Evolutionary conservation across 1,140 invertebrate species (phyloP), one percentile per base, ranked within the genome.

Genomic region (Rhyacophila brunnea): DNA sequence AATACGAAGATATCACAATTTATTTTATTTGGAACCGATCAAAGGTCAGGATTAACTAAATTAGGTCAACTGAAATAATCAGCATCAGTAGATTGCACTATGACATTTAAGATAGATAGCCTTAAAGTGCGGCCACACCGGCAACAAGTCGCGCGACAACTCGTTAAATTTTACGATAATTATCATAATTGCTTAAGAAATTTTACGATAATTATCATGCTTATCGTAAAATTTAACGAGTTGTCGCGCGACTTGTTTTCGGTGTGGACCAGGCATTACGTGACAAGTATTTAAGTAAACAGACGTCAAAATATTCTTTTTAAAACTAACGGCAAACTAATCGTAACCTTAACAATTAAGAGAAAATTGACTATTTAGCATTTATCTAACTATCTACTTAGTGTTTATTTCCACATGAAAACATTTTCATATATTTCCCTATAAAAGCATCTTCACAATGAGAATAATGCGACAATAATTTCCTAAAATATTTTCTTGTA

Each of bases 291-390:
- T n/a, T 59, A 59, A 59, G 57, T 59, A 52, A 48, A 50, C 13
- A 28, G 36, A 49, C 47, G 32, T 57, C 45, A 62, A 62, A 44
- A 53, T 57, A 62, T 52, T 42, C 38, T 28, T 28, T n/a, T 62
- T 52, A 11, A 45, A 62, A 51, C 56, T 63, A 59, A 50, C 61
- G 51, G 61, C 61, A 55, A 58, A 63, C 55, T 47, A 36, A 59
- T 57, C 45, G 36, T 59, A 47, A 54, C 28, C 15, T 49, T 47
- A 59, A n/a, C n/a, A n/a, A 59, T 48, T 45, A 64, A 55, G 44
- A 64, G 62, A 64, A 57, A 64, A 64, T 64, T 64, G 62, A 64
- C 62, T 64, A 64, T 64, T 28, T 53, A 64, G 62, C 62, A 60
- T 60, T 63, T 64, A 57, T 19, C 62, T 64, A 63, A 58, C 61